These are phyloP conservation scores for Schizaphis graminum DNA, from an alignment of 2,888 invertebrate genomes.

Conservation along the genomic window DNA sequence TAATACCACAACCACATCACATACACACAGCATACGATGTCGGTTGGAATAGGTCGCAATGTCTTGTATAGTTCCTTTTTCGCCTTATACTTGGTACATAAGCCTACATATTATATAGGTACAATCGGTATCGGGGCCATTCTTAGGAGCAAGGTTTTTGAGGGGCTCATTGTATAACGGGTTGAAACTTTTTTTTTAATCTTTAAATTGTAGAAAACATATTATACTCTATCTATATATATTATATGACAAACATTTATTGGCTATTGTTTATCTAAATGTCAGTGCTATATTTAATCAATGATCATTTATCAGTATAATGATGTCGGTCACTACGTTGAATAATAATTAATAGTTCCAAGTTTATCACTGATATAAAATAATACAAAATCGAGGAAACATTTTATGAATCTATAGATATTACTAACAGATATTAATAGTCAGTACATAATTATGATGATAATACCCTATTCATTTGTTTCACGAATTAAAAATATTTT, in stretches of 20 bases:
- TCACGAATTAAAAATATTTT: not conserved
- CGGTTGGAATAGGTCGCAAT: conserved; percentile 53
- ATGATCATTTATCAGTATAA: not conserved
- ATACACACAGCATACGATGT: not conserved
- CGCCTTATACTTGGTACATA: not conserved
- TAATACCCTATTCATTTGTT: not conserved
- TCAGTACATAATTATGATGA: not conserved
- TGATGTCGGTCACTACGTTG: not conserved
- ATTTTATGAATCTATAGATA: not conserved
- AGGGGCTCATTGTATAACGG: not conserved
- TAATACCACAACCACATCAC: no score
- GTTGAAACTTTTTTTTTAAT: not conserved
- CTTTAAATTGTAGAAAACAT: not conserved
- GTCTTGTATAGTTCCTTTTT: not conserved
- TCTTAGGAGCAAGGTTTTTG: not conserved
- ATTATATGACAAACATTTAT: not conserved
- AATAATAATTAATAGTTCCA: not conserved
- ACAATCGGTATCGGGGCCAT: not conserved
- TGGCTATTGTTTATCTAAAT: not conserved
- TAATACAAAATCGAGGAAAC: not conserved
- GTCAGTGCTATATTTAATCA: not conserved
- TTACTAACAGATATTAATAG: not conserved
- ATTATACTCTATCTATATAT: not conserved
- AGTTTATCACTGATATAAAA: not conserved
- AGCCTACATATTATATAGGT: not conserved